phyloP scores from a whole-genome alignment of 2,888 invertebrate species.

The Antitype chi region DNA sequence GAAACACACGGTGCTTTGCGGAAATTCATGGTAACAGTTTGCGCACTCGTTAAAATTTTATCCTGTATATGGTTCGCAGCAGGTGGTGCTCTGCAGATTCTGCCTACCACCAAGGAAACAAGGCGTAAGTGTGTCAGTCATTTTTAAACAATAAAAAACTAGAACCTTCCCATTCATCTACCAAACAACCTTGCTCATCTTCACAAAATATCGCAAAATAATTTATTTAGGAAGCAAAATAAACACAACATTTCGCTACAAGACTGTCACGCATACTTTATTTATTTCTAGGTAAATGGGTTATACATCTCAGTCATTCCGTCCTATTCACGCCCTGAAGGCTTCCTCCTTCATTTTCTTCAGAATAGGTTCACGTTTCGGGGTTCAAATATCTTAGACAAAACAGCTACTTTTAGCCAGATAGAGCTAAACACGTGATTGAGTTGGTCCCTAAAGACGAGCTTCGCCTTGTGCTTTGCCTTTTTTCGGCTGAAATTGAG shows the following conservation, averaged over 20 bases:
- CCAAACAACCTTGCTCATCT: neutral
- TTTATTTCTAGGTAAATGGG: conserved; percentile 3
- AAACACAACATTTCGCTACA: neutral
- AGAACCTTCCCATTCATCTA: neutral
- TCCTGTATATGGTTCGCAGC: too few species aligned
- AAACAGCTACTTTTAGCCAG: conserved; percentile 9
- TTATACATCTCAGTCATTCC: neutral
- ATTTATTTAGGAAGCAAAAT: neutral
- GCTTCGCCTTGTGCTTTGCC: conserved; percentile 13
- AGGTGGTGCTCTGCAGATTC: too few species aligned
- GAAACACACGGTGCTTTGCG: too few species aligned
- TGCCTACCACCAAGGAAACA: too few species aligned
- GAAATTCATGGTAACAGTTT: too few species aligned
- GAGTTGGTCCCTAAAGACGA: conserved; percentile 12
- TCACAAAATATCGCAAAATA: neutral
- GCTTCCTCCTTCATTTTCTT: conserved; percentile 6
- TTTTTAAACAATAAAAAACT: neutral
- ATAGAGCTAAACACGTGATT: conserved; percentile 28
- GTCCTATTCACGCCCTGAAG: neutral
- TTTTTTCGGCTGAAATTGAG: conserved; percentile 24
- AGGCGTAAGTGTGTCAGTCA: too few species aligned
- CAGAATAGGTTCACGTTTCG: conserved; percentile 34
- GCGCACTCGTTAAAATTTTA: too few species aligned
- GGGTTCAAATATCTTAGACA: conserved; percentile 11
- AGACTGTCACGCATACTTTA: neutral